Evolutionary conservation across 2,113 vertebrate genomes (phyloP).

Genomic region (Plecotus auritus): DNA sequence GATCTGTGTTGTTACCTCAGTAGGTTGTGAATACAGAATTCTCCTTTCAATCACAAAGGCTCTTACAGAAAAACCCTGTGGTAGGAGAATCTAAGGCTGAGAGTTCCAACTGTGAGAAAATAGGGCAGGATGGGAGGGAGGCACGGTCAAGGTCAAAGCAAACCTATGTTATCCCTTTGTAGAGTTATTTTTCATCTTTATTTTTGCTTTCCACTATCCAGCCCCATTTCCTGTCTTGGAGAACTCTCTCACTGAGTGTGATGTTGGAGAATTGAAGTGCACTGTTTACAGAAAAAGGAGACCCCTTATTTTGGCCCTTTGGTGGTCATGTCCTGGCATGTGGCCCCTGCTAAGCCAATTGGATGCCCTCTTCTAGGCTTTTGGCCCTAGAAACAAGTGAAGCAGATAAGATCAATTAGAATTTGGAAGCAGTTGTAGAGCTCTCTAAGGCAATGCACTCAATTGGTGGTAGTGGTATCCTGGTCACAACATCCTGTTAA

Average conservation of each 20-base stretch:
- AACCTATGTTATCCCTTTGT: neutral
- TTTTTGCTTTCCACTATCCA: neutral
- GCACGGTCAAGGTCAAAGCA: neutral
- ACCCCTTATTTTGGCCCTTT: neutral
- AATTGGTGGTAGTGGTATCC: neutral
- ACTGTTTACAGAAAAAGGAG: neutral
- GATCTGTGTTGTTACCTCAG: neutral
- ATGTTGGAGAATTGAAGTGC: neutral
- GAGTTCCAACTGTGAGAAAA: neutral
- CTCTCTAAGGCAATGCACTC: neutral
- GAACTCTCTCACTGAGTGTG: neutral
- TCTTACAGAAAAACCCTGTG: neutral
- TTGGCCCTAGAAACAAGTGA: neutral
- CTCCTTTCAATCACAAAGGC: neutral
- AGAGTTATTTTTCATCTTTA: neutral
- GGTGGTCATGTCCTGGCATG: neutral
- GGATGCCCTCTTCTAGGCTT: neutral
- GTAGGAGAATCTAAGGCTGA: neutral
- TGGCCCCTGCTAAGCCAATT: neutral
- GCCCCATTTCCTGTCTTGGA: neutral
- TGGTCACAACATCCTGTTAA: neutral
- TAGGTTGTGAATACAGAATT: neutral
- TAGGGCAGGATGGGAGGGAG: neutral
- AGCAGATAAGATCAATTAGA: neutral
- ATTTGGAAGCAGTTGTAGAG: neutral